Percentiles rank a stretch among this genome's conserved stretches.
phyloP scores from a whole-genome alignment of 1,140 invertebrate genomes.

The Drosophila saltans region DNA sequence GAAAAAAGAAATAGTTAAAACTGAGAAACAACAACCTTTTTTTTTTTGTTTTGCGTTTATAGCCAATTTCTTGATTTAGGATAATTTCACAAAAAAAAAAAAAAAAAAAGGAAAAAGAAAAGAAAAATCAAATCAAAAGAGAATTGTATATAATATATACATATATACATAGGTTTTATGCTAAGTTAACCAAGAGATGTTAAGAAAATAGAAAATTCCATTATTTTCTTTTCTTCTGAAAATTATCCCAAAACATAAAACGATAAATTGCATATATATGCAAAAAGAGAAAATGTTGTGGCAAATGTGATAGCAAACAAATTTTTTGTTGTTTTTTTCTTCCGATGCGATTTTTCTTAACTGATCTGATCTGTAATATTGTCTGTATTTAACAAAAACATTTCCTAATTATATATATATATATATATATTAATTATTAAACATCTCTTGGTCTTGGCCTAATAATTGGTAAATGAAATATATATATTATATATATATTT shows the following conservation, averaged over 20 bases:
- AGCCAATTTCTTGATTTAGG: slow-evolving; percentile 11
- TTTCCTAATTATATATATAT: neutral
- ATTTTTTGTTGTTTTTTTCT: neutral
- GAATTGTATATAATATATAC: neutral
- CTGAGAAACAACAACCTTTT: neutral
- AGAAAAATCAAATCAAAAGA: no score
- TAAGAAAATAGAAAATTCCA: neutral
- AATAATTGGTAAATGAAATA: neutral
- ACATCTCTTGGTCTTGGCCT: slow-evolving; percentile 8
- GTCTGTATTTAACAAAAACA: slow-evolving; percentile 4
- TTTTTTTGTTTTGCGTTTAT: neutral
- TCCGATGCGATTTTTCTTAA: neutral
- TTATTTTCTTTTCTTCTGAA: neutral
- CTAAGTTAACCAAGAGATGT: slow-evolving; percentile 12
- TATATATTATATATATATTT: neutral
- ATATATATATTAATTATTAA: neutral
- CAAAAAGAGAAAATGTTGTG: neutral
- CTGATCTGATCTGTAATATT: slow-evolving; percentile 2
- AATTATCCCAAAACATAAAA: neutral
- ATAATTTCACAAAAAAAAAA: neutral
- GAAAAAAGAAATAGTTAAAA: neutral
- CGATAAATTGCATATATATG: neutral
- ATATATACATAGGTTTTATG: neutral
- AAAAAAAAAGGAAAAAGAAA: no score
- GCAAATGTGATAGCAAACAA: slow-evolving; percentile 8